These are phyloP conservation scores for Aphodius granarius DNA, from an alignment of 2,888 invertebrate species.

Conservation along the genomic window DNA sequence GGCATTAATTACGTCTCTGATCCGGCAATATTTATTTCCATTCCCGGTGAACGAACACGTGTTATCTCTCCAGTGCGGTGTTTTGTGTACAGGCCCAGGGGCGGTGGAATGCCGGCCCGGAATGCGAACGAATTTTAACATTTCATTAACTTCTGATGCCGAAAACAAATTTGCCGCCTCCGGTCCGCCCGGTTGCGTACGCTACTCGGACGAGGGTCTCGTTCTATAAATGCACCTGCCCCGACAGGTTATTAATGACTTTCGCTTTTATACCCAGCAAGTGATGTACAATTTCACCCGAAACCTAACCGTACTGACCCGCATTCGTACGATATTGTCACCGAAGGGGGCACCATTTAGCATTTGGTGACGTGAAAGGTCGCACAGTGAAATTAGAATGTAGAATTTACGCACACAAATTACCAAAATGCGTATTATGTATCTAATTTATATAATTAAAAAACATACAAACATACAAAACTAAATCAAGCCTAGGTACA, in stretches of 20 bases:
- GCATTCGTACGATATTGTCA: background rate
- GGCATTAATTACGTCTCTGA: background rate
- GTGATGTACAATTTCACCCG: background rate
- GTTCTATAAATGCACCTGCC: constrained; percentile 6
- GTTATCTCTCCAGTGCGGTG: background rate
- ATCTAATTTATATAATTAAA: too few relatives aligned
- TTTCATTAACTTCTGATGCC: constrained; percentile 9
- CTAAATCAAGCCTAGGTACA: too few relatives aligned
- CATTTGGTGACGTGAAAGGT: background rate
- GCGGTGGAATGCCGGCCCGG: background rate
- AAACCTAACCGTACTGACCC: background rate
- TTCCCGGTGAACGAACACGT: background rate
- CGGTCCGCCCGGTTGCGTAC: background rate
- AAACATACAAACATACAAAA: too few relatives aligned
- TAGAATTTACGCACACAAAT: too few relatives aligned
- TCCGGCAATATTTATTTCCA: background rate
- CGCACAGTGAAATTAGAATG: background rate
- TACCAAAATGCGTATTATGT: too few relatives aligned
- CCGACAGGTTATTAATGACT: constrained; percentile 8
- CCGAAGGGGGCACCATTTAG: background rate
- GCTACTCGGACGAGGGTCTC: background rate
- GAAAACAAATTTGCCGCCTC: constrained; percentile 9
- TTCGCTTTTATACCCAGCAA: constrained; percentile 1
- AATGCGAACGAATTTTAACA: constrained; percentile 5
- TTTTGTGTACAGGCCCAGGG: background rate